Conservation (phyloP, 2,888 invertebrate genomes). For the Leucozona laternaria region DNA sequence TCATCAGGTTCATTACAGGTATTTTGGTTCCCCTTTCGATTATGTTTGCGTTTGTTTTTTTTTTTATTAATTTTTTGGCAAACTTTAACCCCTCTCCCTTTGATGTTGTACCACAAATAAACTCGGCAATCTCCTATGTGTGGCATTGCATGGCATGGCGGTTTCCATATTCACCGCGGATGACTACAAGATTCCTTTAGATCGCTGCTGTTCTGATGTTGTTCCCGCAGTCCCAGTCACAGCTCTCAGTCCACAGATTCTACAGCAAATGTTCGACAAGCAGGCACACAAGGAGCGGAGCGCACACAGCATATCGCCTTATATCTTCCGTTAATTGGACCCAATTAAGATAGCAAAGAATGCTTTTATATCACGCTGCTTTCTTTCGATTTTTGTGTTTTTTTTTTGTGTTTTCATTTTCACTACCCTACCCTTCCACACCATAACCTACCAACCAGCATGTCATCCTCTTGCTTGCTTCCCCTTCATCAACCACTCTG, state of each 20-base stretch:
- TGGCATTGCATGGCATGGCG: slow-evolving; percentile 15
- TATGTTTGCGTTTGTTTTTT: slow-evolving; percentile 31
- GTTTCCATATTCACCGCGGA: slow-evolving; percentile 38
- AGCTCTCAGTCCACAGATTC: not conserved
- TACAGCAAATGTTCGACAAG: slow-evolving; percentile 50
- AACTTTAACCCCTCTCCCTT: slow-evolving; percentile 14
- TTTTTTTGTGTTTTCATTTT: slow-evolving; percentile 2
- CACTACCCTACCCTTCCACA: not conserved
- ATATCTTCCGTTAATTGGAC: slow-evolving; percentile 77
- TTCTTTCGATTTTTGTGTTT: slow-evolving; percentile 58
- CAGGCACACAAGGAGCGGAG: slow-evolving; percentile 59
- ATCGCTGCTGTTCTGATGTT: slow-evolving; percentile 25
- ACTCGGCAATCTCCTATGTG: slow-evolving; percentile 33
- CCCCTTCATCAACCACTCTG: slow-evolving; percentile 5
- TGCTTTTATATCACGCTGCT: slow-evolving; percentile 75
- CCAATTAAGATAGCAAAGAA: slow-evolving; percentile 77
- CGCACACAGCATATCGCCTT: slow-evolving; percentile 71
- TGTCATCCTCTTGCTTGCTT: slow-evolving; percentile 4
- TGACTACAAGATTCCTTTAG: slow-evolving; percentile 53
- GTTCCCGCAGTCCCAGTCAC: slow-evolving; percentile 24
- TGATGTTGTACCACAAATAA: not conserved
- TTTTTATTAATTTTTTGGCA: slow-evolving; percentile 68
- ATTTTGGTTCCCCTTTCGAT: not conserved
- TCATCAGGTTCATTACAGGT: slow-evolving; percentile 43
- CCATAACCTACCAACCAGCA: not conserved